phyloP scores from a whole-genome alignment of 2,797 vertebrate genomes.

The Microhierax caerulescens region DNA sequence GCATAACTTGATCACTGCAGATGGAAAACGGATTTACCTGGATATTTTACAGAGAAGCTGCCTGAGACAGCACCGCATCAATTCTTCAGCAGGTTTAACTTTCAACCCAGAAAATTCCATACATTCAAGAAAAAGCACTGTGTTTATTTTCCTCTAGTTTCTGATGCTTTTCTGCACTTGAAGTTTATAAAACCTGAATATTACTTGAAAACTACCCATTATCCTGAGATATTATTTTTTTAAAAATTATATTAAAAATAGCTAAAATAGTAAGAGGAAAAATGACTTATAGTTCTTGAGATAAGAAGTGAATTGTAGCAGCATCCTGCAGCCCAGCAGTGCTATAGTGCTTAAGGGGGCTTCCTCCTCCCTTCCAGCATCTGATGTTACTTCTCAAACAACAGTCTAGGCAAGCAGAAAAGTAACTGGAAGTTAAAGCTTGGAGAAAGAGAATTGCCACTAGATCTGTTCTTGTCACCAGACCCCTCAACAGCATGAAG shows the following conservation, averaged over 20 bases:
- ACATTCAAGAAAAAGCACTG: neutral
- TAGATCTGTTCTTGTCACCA: conserved; percentile 7
- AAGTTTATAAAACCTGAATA: neutral
- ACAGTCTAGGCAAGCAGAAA: neutral
- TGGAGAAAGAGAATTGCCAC: neutral
- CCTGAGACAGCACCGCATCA: neutral
- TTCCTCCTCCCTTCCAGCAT: neutral
- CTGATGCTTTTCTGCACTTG: neutral
- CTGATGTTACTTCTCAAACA: neutral
- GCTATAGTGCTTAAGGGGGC: neutral
- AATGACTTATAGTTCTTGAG: neutral
- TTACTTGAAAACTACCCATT: neutral
- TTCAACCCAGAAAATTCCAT: neutral
- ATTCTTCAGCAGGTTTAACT: neutral
- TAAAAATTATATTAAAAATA: neutral
- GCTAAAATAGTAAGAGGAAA: neutral
- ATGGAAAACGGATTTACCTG: neutral
- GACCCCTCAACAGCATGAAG: neutral
- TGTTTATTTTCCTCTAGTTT: neutral
- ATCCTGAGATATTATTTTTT: neutral
- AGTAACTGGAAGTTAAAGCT: neutral
- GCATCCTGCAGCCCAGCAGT: neutral
- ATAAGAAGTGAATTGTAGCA: neutral
- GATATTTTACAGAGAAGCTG: neutral
- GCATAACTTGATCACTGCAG: neutral